Evolutionary conservation across 2,113 vertebrate species (phyloP), one percentile per base, ranked within the genome.

Genomic region (Columbina picui): DNA sequence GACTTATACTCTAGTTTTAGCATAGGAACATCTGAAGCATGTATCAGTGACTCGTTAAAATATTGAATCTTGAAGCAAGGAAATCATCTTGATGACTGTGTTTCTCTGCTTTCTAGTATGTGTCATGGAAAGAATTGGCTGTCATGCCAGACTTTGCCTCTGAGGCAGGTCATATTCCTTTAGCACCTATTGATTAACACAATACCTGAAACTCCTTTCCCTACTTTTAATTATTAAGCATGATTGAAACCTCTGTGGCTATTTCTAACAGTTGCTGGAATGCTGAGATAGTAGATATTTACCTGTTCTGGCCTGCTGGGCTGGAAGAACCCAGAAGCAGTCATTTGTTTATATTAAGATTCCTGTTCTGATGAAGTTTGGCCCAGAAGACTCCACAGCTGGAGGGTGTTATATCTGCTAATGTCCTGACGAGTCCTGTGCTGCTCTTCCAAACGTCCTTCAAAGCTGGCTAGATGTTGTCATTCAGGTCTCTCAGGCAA

Each of bases 261-360:
- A 93, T 94, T 97, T 94, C 83, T 81, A 84, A 87, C 67, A 86
- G 76, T 75, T 92, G 49, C 53, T 80, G 88, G 88, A 92, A 88
- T 96, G 90, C 52, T 92, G 83, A 92, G 76, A 84, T 81, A 81
- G 52, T 36, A 67, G 75, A 77, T 94, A 80, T 90, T 93, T 94
- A 80, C 92, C 34, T 95, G 95, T 96, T 96, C 75, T 85, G 79
- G 73, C 93, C 85, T 94, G 96, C 88, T 92, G 64, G 79, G 25
- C 68, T 89, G 56, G 26, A 78, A 56, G 60, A 81, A 84, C 39
- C n/a, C 52, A 81, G 32, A 29, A 89, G 65, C 2, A 84, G 60
- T 91, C 8, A 91, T 71, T 89, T 95, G 77, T 95, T 94, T 94
- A 89, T 59, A 55, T 68, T 78, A 60, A 87, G 41, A 84, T 93